Base-by-base conservation (phyloP, 2,113 vertebrate genomes). In the Malurus melanocephalus region DNA sequence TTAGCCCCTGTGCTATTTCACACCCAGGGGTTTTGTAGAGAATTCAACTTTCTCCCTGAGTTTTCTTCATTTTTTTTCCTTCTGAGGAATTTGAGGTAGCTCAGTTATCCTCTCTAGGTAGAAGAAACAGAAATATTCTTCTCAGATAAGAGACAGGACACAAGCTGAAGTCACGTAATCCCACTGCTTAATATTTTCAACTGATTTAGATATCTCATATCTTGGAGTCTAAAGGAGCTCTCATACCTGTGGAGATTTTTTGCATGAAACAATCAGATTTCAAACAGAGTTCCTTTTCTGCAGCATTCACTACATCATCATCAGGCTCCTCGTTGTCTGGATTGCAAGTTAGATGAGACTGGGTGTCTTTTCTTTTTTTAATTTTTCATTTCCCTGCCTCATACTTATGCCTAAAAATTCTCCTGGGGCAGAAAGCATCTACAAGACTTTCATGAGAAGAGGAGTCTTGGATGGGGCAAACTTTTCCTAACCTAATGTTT, bases 291-390 rank as follows among this genome's bases (percentile, higher is more conserved):
- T 93, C 48, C 26, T 85, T 81, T 91, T 92, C 88, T 93, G 55
- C 62, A 90, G n/a, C 2, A 4, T 84, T 84, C 77, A 73, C 46
- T 87, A 76, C 74, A 87, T 88, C 57, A 76, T 91, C 90, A 81
- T 43, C 69, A 91, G 90, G 69, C 83, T 94, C 83, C 92, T 93
- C 4, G 0, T 87, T 93, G 90, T 93, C 93, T 95, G 80, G 80
- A 79, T 17, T 81, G 69, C n/a, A 59, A 72, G 19, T 55, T 86
- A 69, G 68, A 88, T 75, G 87, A 86, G 53, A 16, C 56, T n/a
- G 48, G 9, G 30, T 92, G 81, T 83, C 28, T 90, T 76, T 61
- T 49, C 3, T 45, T 10, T 27, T 14, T 38, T 48, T 55, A 51
- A 51, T 42, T 38, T n/a, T 64, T 33, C 1, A 45, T 69, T 85